Conservation (phyloP, 2,888 invertebrate species). For the Caenorhabditis afra region DNA sequence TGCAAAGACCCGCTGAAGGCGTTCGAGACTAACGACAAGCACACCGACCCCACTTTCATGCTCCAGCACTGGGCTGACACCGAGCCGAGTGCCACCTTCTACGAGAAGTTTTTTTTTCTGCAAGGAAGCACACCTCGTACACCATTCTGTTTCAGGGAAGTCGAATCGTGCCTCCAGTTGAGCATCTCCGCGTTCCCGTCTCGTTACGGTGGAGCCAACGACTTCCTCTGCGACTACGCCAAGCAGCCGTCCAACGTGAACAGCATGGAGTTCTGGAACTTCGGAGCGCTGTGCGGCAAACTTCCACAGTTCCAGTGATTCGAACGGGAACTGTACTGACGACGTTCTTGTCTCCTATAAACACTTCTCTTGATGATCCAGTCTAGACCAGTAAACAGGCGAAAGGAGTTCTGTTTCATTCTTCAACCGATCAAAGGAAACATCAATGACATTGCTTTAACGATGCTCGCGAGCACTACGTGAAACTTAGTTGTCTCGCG, state of each 20-base stretch:
- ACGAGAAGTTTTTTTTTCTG: background rate
- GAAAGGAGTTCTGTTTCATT: no score
- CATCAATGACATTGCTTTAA: no score
- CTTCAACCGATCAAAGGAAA: no score
- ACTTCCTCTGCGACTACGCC: constrained; percentile 19
- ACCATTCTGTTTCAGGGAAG: constrained; percentile 8
- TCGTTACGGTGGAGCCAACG: constrained; percentile 14
- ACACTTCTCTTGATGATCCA: background rate
- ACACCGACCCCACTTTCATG: constrained; percentile 38
- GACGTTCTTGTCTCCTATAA: background rate
- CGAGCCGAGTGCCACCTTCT: constrained; percentile 21
- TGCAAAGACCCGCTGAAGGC: constrained; percentile 11
- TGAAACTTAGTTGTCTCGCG: no score
- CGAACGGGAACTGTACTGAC: background rate
- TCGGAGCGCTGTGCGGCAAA: constrained; percentile 22
- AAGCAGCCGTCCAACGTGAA: constrained; percentile 2
- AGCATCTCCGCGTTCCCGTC: constrained; percentile 10
- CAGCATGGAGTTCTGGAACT: constrained; percentile 24
- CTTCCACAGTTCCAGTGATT: constrained; percentile 13
- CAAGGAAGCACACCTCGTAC: background rate
- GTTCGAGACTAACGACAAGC: constrained; percentile 20
- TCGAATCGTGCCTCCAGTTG: constrained; percentile 23
- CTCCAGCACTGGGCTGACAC: constrained; percentile 18
- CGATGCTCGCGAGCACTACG: no score
- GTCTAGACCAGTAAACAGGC: no score